Conservation (phyloP, 2,113 vertebrate genomes). For the Ranitomeya variabilis region DNA sequence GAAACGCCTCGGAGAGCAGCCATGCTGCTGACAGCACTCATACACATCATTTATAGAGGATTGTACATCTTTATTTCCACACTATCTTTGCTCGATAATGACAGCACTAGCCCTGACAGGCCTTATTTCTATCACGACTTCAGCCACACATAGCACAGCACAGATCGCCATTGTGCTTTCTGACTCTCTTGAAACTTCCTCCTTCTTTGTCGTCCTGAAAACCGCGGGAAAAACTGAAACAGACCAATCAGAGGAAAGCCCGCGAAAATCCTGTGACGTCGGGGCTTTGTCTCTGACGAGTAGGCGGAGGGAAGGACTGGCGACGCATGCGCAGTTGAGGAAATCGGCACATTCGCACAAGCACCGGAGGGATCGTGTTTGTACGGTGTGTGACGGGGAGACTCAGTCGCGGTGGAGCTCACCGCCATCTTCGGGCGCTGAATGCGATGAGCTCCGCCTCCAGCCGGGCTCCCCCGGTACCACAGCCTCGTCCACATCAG, state of each 20-base stretch:
- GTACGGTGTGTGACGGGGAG: neutral
- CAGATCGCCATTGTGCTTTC: neutral
- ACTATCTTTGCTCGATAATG: too few species aligned
- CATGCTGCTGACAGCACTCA: too few species aligned
- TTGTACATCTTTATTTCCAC: too few species aligned
- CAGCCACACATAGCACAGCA: neutral
- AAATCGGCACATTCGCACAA: neutral
- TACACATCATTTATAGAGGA: too few species aligned
- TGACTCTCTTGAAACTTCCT: neutral
- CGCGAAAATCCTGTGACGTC: constrained; percentile 34
- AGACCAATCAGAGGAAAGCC: constrained; percentile 30
- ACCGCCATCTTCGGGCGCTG: neutral
- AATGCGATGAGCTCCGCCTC: neutral
- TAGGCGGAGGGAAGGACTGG: neutral
- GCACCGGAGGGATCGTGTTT: neutral
- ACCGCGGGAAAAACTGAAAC: neutral
- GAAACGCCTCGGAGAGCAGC: too few species aligned
- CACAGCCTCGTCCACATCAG: too few species aligned
- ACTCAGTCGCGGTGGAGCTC: neutral
- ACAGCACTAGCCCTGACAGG: too few species aligned
- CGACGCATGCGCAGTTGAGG: neutral
- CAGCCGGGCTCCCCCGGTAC: neutral
- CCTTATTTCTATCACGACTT: neutral
- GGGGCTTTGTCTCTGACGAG: neutral
- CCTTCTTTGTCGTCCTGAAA: neutral